Evolutionary conservation across 2,888 invertebrate genomes (phyloP).

Genomic region (Drosophila pseudotakahashii): DNA sequence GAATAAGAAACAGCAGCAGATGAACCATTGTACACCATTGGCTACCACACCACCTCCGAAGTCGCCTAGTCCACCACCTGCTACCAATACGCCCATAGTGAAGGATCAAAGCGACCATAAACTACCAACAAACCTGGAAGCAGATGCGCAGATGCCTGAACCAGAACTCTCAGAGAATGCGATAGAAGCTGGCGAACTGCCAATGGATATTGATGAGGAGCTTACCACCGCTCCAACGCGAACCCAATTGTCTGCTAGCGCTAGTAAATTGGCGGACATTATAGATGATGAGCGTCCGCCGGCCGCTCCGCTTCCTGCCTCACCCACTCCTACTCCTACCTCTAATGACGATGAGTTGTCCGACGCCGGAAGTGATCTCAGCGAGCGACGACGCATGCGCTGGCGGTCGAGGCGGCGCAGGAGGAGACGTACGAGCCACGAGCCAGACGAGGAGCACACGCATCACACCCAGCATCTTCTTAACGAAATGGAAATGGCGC

Average conservation of each 20-base stretch:
- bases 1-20: conserved; percentile 85
- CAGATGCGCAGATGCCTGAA: conserved; percentile 9
- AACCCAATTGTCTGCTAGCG: conserved; percentile 66
- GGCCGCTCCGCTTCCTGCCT: conserved; percentile 81
- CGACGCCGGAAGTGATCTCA: conserved; percentile 63
- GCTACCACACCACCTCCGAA: neutral
- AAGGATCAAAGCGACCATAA: conserved; percentile 9
- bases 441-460: conserved; percentile 76
- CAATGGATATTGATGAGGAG: conserved; percentile 82
- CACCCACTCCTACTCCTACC: conserved; percentile 69
- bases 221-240: conserved; percentile 78
- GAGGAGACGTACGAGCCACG: conserved; percentile 52
- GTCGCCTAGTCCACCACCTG: conserved; percentile 18
- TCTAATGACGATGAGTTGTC: conserved; percentile 69
- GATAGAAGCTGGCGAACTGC: conserved; percentile 76
- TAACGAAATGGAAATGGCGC: conserved; percentile 79
- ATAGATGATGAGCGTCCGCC: conserved; percentile 81
- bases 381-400: conserved; percentile 58
- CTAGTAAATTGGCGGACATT: conserved; percentile 66
- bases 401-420: conserved; percentile 55
- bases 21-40: conserved; percentile 56
- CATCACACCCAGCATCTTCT: conserved; percentile 81
- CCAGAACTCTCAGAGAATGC: conserved; percentile 20
- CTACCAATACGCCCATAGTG: neutral
- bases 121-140: conserved; percentile 47